phyloP scores from a whole-genome alignment of 2,888 invertebrate species.

The Phengaris alcon region DNA sequence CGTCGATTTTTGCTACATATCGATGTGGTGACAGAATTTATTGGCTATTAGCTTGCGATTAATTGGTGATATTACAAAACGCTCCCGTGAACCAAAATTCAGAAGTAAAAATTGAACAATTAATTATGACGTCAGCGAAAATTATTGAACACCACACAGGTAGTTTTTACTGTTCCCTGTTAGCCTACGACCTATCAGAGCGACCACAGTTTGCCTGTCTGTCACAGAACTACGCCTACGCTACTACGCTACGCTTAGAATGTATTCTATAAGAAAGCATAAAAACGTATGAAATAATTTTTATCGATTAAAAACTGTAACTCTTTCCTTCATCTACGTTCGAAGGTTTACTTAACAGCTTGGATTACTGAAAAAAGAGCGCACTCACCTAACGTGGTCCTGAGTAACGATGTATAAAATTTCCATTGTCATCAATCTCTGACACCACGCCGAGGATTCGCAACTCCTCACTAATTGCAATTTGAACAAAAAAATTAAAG shows the following conservation, averaged over 20 bases:
- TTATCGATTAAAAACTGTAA: not conserved
- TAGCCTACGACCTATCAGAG: too few relatives aligned
- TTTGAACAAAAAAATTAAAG: slow-evolving; percentile 76
- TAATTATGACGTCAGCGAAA: not conserved
- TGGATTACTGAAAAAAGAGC: slow-evolving; percentile 73
- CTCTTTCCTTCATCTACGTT: slow-evolving; percentile 34
- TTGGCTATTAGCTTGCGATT: slow-evolving; percentile 57
- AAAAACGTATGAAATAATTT: not conserved
- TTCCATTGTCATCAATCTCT: slow-evolving; percentile 80
- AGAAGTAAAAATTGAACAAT: slow-evolving; percentile 8
- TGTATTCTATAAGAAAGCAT: too few relatives aligned
- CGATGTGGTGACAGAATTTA: slow-evolving; percentile 59
- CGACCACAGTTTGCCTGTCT: too few relatives aligned
- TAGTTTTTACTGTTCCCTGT: too few relatives aligned
- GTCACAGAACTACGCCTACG: too few relatives aligned
- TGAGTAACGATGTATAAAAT: slow-evolving; percentile 79
- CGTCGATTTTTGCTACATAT: slow-evolving; percentile 59
- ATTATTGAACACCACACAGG: not conserved
- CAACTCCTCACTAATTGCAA: slow-evolving; percentile 78
- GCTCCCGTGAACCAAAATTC: slow-evolving; percentile 9
- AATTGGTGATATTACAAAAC: slow-evolving; percentile 41
- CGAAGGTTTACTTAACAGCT: slow-evolving; percentile 53
- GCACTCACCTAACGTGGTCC: slow-evolving; percentile 71
- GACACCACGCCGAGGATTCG: slow-evolving; percentile 75
- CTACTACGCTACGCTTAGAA: too few relatives aligned